These are phyloP conservation scores for Dasysyrphus albostriatus DNA, from an alignment of 2,888 invertebrate species.

Conservation along the genomic window DNA sequence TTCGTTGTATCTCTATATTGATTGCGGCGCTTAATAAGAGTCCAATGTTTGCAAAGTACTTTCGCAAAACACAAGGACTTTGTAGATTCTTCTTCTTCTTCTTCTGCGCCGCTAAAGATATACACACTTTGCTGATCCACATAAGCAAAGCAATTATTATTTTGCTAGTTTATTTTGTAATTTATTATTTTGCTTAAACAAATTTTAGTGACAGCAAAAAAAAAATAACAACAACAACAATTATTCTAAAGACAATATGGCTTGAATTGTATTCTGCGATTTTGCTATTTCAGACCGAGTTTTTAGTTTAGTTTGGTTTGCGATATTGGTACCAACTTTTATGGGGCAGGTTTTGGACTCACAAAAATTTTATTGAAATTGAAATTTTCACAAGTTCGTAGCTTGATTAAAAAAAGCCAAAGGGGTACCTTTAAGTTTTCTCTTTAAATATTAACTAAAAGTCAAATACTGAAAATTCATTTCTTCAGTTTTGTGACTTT, in stretches of 20 bases:
- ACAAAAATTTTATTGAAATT: background rate
- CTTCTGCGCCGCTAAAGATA: conserved; percentile 16
- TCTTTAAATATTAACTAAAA: too few relatives aligned
- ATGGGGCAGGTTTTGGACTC: background rate
- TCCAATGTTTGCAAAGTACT: conserved; percentile 60
- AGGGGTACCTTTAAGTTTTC: too few relatives aligned
- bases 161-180: conserved; percentile 58
- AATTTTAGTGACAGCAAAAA: conserved; percentile 20
- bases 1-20: conserved; percentile 16
- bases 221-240: conserved; percentile 13
- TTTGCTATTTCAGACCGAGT: background rate
- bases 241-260: conserved; percentile 19
- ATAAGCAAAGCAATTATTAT: conserved; percentile 69
- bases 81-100: background rate
- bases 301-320: background rate
- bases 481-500: too few relatives aligned
- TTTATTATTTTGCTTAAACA: conserved; percentile 41
- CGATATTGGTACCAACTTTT: background rate
- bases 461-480: too few relatives aligned
- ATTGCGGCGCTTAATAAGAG: conserved; percentile 43
- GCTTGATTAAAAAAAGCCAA: too few relatives aligned
- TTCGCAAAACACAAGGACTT: conserved; percentile 7
- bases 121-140: conserved; percentile 28
- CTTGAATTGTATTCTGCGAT: conserved; percentile 2
- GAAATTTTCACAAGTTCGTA: too few relatives aligned